Evolutionary conservation across 2,888 invertebrate species (phyloP), one percentile per base, ranked within the genome.

Genomic region (Helobdella robusta): DNA sequence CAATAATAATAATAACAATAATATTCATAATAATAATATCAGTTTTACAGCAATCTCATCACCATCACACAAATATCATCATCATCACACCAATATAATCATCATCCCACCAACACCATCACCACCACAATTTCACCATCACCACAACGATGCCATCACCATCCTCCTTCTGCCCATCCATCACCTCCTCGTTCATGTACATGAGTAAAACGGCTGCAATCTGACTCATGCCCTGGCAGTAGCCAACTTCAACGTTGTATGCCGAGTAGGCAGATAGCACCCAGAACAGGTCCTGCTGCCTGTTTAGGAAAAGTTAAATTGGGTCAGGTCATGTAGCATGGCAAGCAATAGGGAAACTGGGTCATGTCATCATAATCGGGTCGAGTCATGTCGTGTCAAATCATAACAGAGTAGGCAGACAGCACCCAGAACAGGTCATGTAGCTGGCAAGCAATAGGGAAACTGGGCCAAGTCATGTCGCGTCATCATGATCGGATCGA

Each of bases 191-290:
- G n/a, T n/a, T n/a, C n/a, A n/a, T n/a, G 48, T 25, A 48, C n/a
- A 8, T 48, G 8, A 48, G 8, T 8, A 2, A 48, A 48, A 48
- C 15, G 20, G 4, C 98, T 20, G 95, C 97, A 68, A 99, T 84
- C 74, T 98, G 95, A 20, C 94, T 95, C 97, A 98, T 98, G 61
- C 97, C 97, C 82, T 95, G 94, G 69, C 79, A 79, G 72, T 80
- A 80, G 2, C 80, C 80, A n/a, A 80, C 77, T 68, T 80, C 80
- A 64, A 91, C 89, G 82, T 98, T 98, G 80, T 95, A 98, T 85
- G 97, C 89, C 74, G 94, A 93, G 81, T 99, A 99, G 6, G 98
- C 97, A 74, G 91, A 91, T 70, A 98, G 83, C 64, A 98, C 90
- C 81, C 94, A 92, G 78, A 98, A 97, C 74, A 98, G 83, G 65